Base-by-base conservation (phyloP, 2,888 invertebrate species). In the Seira sanloemensis region DNA sequence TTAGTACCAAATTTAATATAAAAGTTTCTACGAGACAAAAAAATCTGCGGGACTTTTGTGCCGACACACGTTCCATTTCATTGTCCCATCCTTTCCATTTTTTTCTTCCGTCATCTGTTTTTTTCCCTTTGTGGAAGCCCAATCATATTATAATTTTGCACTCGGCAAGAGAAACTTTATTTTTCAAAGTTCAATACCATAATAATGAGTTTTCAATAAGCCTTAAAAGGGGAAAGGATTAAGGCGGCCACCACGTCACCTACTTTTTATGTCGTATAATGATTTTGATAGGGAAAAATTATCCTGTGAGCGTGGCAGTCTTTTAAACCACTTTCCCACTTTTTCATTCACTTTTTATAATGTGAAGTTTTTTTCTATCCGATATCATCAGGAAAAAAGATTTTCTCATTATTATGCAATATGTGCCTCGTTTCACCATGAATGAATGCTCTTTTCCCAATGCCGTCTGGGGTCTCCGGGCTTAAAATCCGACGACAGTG, bases 351-450 rank as follows among this genome's bases (percentile, higher is more conserved):
- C 5, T 37, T 37, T 37, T 37, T n/a, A n/a, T n/a, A n/a, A n/a
- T n/a, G n/a, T n/a, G n/a, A n/a, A n/a, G n/a, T n/a, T 12, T 12
- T 12, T 37, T 37, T 12, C 12, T 37, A 37, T 37, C 12, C 37
- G 37, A 37, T 37, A 37, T 37, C 37, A 37, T 37, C 37, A 12
- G 5, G 37, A 37, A 37, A 19, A 66, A 66, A 2, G 66, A 7
- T 16, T 66, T 21, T 21, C 66, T 66, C 66, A 66, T 66, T 21
- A 66, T 66, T 66, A 66, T 66, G n/a, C 66, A 66, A 66, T 66
- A 66, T 66, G 23, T 21, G 66, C 66, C 9, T 19, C 21, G 66
- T 7, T 16, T 16, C n/a, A 66, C 7, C 21, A 66, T 19, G 66
- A 66, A 66, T 66, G 66, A 66, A 21, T 66, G 66, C 21, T 66